phyloP scores from a whole-genome alignment of 1,140 invertebrate species.

The Scaptomyza montana region DNA sequence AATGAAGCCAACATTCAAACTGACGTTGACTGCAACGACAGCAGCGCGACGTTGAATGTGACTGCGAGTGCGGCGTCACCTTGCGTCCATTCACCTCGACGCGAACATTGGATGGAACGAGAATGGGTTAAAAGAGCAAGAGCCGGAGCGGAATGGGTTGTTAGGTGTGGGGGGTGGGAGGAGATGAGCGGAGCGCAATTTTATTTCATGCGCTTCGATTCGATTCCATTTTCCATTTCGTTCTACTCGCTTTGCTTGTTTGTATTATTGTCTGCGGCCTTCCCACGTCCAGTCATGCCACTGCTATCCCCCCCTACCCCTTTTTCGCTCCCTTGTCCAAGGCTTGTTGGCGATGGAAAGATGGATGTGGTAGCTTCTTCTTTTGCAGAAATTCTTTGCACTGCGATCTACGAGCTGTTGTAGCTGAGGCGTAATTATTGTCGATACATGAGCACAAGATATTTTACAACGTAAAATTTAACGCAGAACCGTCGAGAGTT shows the following conservation, averaged over 20 bases:
- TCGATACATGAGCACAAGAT: slow-evolving; percentile 55
- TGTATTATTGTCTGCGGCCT: slow-evolving; percentile 53
- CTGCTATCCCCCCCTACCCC: too few relatives aligned
- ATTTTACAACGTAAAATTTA: slow-evolving; percentile 40
- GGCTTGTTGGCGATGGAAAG: not conserved
- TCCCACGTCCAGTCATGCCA: slow-evolving; percentile 28
- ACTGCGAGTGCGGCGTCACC: slow-evolving; percentile 53
- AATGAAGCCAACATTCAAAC: slow-evolving; percentile 46
- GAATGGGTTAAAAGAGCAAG: slow-evolving; percentile 2
- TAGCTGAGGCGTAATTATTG: slow-evolving; percentile 63
- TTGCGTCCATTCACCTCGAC: slow-evolving; percentile 78
- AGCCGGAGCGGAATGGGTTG: not conserved
- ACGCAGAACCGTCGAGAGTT: not conserved
- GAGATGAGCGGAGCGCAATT: slow-evolving; percentile 20
- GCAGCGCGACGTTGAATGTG: slow-evolving; percentile 25
- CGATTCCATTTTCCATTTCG: slow-evolving; percentile 75
- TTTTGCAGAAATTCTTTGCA: slow-evolving; percentile 30
- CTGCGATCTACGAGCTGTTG: slow-evolving; percentile 56
- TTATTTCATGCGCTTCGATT: slow-evolving; percentile 68
- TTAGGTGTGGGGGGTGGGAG: not conserved
- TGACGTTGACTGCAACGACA: slow-evolving; percentile 33
- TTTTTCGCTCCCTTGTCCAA: not conserved
- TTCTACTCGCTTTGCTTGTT: slow-evolving; percentile 57
- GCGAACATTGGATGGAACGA: slow-evolving; percentile 22
- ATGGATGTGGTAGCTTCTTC: slow-evolving; percentile 1